Percentiles rank a stretch among this genome's conserved stretches.
Conservation (phyloP, 2,888 invertebrate species). For the Mycalesis mineus region DNA sequence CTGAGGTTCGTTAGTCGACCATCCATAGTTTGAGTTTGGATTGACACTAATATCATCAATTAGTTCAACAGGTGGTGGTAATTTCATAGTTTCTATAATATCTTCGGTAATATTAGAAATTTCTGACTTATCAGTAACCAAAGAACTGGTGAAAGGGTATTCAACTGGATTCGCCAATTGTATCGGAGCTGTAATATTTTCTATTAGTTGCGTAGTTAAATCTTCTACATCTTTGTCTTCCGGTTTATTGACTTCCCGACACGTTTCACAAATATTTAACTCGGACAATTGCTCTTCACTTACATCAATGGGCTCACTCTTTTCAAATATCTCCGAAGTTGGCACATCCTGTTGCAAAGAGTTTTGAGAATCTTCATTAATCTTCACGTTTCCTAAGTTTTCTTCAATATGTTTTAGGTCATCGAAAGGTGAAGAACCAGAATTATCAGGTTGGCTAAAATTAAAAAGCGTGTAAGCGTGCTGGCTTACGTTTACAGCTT, state of each 20-base stretch:
- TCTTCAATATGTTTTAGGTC: constrained; percentile 13
- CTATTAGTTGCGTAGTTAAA: constrained; percentile 59
- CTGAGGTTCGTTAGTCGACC: constrained; percentile 36
- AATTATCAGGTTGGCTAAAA: constrained; percentile 16
- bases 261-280: constrained; percentile 61
- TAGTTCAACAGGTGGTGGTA: constrained; percentile 52
- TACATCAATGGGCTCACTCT: constrained; percentile 7
- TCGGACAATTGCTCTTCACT: constrained; percentile 38
- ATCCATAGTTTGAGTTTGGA: constrained; percentile 42
- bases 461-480: background rate
- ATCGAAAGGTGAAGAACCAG: constrained; percentile 2
- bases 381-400: constrained; percentile 9
- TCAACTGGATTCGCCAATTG: constrained; percentile 62
- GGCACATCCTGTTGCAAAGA: background rate
- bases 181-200: constrained; percentile 64
- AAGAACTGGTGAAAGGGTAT: constrained; percentile 40
- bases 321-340: constrained; percentile 18
- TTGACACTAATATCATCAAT: constrained; percentile 40
- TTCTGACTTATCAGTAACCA: constrained; percentile 32
- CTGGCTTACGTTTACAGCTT: background rate
- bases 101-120: constrained; percentile 59
- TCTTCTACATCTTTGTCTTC: constrained; percentile 50
- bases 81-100: constrained; percentile 56
- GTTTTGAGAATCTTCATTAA: constrained; percentile 5
- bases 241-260: constrained; percentile 54